These are phyloP conservation scores for Malthinus flaveolus DNA, from an alignment of 2,888 invertebrate species.

Conservation along the genomic window DNA sequence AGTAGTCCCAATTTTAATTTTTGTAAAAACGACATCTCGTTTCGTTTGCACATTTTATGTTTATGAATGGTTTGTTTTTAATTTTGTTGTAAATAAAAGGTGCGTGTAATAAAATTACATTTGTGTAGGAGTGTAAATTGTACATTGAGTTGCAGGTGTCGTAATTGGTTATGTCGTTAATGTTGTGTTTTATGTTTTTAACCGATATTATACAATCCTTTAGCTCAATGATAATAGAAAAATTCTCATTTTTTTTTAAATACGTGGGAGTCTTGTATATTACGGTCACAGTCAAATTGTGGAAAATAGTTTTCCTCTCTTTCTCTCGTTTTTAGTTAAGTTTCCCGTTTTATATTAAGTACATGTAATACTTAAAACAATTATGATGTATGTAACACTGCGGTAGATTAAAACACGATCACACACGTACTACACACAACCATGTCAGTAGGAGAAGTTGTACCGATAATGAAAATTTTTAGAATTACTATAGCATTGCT, in stretches of 20 bases:
- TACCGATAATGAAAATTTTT: slow-evolving; percentile 30
- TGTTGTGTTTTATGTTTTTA: slow-evolving; percentile 3
- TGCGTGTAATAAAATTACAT: slow-evolving; percentile 3
- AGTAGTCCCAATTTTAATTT: background rate
- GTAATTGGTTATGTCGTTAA: slow-evolving; percentile 7
- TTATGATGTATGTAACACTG: slow-evolving; percentile 37
- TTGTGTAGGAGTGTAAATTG: background rate
- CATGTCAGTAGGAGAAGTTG: slow-evolving; percentile 33
- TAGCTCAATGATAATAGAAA: slow-evolving; percentile 8
- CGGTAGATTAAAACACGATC: slow-evolving; percentile 38
- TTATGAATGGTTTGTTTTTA: no score
- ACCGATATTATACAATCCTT: slow-evolving; percentile 2
- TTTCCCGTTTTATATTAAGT: slow-evolving; percentile 35
- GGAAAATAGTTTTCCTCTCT: no score
- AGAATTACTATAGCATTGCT: slow-evolving; percentile 33
- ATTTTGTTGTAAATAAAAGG: slow-evolving; percentile 1
- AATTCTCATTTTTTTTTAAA: slow-evolving; percentile 10
- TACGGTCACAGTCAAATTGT: background rate
- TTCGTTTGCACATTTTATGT: background rate
- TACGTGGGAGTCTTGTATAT: slow-evolving; percentile 9
- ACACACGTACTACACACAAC: slow-evolving; percentile 25
- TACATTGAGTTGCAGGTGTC: slow-evolving; percentile 9
- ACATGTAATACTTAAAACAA: slow-evolving; percentile 29
- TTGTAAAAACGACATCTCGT: background rate
- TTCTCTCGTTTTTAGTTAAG: slow-evolving; percentile 21